Conservation (phyloP, 1,140 invertebrate species). For the Apis dorsata region DNA sequence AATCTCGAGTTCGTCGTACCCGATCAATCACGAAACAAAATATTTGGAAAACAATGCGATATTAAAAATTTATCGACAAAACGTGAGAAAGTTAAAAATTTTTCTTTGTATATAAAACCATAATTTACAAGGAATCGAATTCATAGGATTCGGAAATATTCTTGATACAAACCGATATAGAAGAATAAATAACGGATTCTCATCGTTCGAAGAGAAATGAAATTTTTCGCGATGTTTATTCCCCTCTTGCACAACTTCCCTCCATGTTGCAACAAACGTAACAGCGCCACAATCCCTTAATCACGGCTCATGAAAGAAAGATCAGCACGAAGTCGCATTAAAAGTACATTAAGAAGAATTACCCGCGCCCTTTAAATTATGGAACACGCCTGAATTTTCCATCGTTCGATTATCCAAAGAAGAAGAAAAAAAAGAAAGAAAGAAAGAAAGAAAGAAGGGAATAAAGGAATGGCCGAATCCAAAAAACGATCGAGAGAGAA, state of each 20-base stretch:
- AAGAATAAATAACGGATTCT: no score
- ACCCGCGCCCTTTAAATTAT: not conserved
- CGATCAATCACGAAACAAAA: no score
- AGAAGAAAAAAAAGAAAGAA: not conserved
- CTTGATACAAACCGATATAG: no score
- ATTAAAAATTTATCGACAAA: no score
- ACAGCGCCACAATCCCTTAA: not conserved
- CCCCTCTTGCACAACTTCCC: not conserved
- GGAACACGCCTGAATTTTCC: not conserved
- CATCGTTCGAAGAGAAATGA: not conserved
- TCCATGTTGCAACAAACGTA: not conserved
- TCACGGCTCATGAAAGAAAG: not conserved
- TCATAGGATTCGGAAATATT: no score
- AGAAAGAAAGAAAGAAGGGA: not conserved
- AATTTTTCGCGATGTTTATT: not conserved
- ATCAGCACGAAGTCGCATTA: conserved; percentile 3
- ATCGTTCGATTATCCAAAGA: no score
- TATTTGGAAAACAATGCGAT: no score
- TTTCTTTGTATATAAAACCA: no score
- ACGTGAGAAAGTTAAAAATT: no score
- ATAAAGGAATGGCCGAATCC: not conserved
- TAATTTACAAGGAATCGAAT: no score
- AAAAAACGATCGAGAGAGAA: not conserved
- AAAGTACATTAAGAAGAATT: conserved; percentile 27
- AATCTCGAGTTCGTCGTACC: no score